Percentiles rank a stretch among this genome's conserved stretches.
Conservation (phyloP, 2,113 vertebrate species). For the Silurus meridionalis region DNA sequence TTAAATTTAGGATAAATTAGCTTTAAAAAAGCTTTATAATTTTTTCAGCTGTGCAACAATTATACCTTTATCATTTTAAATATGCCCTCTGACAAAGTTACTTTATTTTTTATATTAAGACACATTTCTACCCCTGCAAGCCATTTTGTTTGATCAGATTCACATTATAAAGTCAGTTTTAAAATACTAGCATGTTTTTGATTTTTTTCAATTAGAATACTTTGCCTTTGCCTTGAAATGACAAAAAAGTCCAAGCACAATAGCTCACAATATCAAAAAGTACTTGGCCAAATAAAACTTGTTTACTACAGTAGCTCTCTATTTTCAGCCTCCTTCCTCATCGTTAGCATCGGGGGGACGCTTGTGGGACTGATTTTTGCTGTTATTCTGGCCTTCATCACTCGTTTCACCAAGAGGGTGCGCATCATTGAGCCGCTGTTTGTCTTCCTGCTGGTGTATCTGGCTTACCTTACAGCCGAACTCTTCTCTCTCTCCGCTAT, state of each 20-base stretch:
- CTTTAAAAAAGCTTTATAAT: neutral
- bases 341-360: constrained; percentile 92
- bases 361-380: constrained; percentile 91
- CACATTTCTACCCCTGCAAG: neutral
- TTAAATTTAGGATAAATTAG: neutral
- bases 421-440: constrained; percentile 96
- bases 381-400: constrained; percentile 88
- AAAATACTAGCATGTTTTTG: neutral
- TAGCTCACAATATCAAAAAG: neutral
- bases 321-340: constrained; percentile 85
- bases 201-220: neutral
- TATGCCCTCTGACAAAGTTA: neutral
- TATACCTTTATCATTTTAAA: neutral
- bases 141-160: neutral
- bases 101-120: neutral
- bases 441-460: constrained; percentile 91
- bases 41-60: neutral
- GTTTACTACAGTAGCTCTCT: neutral
- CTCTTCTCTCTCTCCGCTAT: constrained; percentile 93
- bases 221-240: constrained; percentile 6
- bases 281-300: neutral
- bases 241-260: neutral
- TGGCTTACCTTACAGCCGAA: constrained; percentile 93
- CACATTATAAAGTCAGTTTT: neutral
- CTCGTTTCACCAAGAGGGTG: constrained; percentile 94